Conservation (phyloP, 2,113 vertebrate species). For the Atherinomorus stipes region DNA sequence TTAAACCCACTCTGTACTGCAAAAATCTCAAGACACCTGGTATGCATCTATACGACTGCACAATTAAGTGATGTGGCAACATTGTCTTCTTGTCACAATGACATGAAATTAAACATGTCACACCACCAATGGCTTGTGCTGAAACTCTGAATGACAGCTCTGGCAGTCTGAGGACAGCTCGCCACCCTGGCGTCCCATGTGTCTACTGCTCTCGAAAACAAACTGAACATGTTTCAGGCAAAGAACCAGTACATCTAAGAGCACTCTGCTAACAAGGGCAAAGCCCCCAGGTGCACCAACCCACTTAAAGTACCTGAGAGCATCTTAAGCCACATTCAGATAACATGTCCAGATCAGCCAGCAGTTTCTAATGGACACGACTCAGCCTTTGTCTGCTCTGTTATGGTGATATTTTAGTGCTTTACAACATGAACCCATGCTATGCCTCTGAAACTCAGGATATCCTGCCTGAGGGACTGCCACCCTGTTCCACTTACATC, state of each 20-base stretch:
- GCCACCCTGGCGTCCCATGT: not conserved
- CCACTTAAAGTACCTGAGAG: slow-evolving; percentile 13
- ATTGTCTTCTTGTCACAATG: not conserved
- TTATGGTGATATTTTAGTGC: slow-evolving; percentile 8
- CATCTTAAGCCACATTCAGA: slow-evolving; percentile 4
- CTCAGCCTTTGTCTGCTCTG: slow-evolving; percentile 1
- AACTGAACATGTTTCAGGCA: not conserved
- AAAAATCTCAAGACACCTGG: not conserved
- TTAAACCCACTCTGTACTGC: not conserved
- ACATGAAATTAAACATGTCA: slow-evolving; percentile 1
- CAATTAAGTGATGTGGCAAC: slow-evolving; percentile 2
- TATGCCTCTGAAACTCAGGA: slow-evolving; percentile 54
- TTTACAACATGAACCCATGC: slow-evolving; percentile 20
- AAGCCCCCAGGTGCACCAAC: slow-evolving; percentile 1
- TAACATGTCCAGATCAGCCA: slow-evolving; percentile 20
- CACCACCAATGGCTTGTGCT: too few relatives aligned
- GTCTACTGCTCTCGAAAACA: slow-evolving; percentile 1
- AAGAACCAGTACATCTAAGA: not conserved
- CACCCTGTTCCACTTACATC: slow-evolving; percentile 44
- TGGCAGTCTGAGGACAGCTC: slow-evolving; percentile 12
- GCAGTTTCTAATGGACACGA: not conserved
- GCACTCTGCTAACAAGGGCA: slow-evolving; percentile 1
- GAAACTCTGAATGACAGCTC: not conserved
- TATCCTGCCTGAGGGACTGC: slow-evolving; percentile 52
- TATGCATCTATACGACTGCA: slow-evolving; percentile 7